phyloP scores from a whole-genome alignment of 2,888 invertebrate species.

The Ctenicera cuprea region DNA sequence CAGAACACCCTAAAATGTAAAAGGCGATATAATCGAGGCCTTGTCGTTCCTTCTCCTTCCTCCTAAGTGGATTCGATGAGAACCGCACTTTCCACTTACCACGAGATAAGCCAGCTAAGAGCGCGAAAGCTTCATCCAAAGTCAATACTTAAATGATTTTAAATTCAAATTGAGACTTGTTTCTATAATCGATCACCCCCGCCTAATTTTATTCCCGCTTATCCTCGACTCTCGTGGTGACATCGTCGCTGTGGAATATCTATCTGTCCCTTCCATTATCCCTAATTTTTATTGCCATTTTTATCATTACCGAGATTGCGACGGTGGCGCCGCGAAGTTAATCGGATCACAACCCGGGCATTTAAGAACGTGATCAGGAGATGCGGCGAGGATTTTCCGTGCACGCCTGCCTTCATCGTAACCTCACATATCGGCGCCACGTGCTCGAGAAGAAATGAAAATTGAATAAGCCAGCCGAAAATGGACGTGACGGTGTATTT shows the following conservation, averaged over 20 bases:
- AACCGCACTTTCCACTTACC: conserved; percentile 69
- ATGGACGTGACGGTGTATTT: conserved; percentile 72
- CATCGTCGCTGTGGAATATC: conserved; percentile 55
- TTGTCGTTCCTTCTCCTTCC: conserved; percentile 39
- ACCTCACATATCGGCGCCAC: conserved; percentile 66
- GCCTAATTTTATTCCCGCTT: conserved; percentile 80
- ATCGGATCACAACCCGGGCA: conserved; percentile 72
- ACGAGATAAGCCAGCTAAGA: conserved; percentile 66
- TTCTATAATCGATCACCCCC: conserved; percentile 81
- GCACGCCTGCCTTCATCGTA: conserved; percentile 66
- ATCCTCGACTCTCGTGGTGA: conserved; percentile 58
- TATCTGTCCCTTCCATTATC: conserved; percentile 68
- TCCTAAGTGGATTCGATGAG: conserved; percentile 66
- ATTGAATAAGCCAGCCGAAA: conserved; percentile 72
- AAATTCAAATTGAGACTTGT: conserved; percentile 70
- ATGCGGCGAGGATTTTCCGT: conserved; percentile 70
- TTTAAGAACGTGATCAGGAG: conserved; percentile 72
- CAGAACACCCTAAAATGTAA: background rate
- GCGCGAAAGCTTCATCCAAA: conserved; percentile 65
- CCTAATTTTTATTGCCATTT: conserved; percentile 74
- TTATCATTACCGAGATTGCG: conserved; percentile 73
- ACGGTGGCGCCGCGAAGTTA: conserved; percentile 70
- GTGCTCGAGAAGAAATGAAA: conserved; percentile 65
- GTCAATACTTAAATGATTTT: conserved; percentile 69
- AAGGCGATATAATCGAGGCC: conserved; percentile 19